Base-by-base conservation (phyloP, 2,797 vertebrate genomes). In the Acipenser oxyrinchus region DNA sequence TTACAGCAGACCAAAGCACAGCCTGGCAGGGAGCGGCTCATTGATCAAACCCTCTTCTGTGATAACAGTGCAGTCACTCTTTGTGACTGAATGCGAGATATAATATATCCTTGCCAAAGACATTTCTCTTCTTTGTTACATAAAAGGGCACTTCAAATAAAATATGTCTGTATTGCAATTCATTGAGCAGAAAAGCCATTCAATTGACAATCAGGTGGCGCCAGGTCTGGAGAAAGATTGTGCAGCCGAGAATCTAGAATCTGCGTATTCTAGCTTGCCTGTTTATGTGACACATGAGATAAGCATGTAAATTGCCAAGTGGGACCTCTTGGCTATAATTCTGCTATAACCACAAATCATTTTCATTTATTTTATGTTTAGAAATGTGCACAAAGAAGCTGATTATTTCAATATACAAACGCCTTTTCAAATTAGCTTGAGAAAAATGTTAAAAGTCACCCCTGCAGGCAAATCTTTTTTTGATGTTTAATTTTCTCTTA, bases 391-490 rank as follows among this genome's bases (percentile, higher is more conserved):
- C 72, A 77, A 76, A 74, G 64, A 50, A 66, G 67, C 59, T n/a
- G 70, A 72, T 76, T 80, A 76, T 79, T 10, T n/a, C 10, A 62
- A 59, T 49, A 70, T 65, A 78, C 75, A 81, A 68, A 71, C 8
- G 62, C 66, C 75, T 76, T 77, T 77, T 78, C 68, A 76, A 71
- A 66, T 67, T 64, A 61, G 71, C 75, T 75, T 73, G 78, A 78
- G 76, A 76, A 73, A 72, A 72, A 75, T 74, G 68, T 62, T 69
- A 65, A 70, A 66, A 71, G 70, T 71, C 64, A 59, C 62, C 66
- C 73, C 75, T 79, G 62, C 66, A 75, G 75, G 70, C 72, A 72
- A 72, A 18, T 71, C 66, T 69, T 67, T 70, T 73, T 72, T 73
- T 18, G 15, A 18, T 18, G 69, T 76, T 72, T 68, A 62, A 78